phyloP scores from a whole-genome alignment of 2,797 vertebrate species.

The Gallinago nigripennis region DNA sequence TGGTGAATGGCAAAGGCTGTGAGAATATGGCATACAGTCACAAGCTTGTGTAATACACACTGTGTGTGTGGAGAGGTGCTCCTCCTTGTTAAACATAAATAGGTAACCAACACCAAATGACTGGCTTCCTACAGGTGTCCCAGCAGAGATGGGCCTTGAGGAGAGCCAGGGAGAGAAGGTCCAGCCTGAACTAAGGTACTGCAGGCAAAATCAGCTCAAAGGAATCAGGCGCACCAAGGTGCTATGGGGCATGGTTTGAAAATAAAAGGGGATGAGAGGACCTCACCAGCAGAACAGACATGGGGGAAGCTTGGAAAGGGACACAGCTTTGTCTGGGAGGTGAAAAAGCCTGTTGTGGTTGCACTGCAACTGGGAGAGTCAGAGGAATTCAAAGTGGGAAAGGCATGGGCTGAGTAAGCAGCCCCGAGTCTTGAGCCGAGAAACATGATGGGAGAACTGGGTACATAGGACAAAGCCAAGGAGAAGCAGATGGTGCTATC shows the following conservation, averaged over 20 bases:
- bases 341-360: background rate
- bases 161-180: background rate
- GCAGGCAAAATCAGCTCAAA: background rate
- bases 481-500: constrained; percentile 30
- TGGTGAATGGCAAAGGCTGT: background rate
- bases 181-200: background rate
- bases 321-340: background rate
- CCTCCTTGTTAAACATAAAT: background rate
- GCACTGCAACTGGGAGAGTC: background rate
- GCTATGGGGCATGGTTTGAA: background rate
- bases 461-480: background rate
- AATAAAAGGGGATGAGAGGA: background rate
- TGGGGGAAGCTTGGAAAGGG: background rate
- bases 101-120: background rate
- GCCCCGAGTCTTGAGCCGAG: background rate
- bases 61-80: background rate
- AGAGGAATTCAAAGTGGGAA: background rate
- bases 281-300: background rate
- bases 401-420: background rate
- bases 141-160: background rate
- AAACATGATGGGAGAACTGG: background rate
- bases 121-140: background rate
- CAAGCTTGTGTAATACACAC: background rate
- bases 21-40: background rate
- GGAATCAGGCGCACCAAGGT: background rate